A percentile compares a stretch with the other conserved stretches of the same genome.
Evolutionary conservation across 2,888 invertebrate species (phyloP).

Genomic region (Lymantria dispar): DNA sequence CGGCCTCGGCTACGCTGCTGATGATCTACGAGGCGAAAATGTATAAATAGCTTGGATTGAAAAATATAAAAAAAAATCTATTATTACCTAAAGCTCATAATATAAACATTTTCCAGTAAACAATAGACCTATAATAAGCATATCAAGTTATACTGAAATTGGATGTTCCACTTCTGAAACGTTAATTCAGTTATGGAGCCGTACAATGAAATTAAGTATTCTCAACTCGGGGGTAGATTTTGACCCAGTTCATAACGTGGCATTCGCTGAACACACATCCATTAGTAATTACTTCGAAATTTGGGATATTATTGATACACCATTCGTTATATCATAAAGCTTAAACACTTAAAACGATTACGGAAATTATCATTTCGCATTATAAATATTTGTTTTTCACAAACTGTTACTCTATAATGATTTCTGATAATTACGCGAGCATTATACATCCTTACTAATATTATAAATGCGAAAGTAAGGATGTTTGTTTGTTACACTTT

Average conservation of each 20-base stretch:
- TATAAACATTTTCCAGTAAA: constrained; percentile 5
- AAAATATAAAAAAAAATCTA: too few relatives aligned
- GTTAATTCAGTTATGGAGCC: constrained; percentile 20
- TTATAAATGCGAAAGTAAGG: too few relatives aligned
- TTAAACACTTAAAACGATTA: not conserved
- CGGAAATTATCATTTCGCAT: not conserved
- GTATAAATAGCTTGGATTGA: too few relatives aligned
- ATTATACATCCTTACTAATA: too few relatives aligned
- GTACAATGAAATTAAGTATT: constrained; percentile 46
- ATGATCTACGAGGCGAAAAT: too few relatives aligned
- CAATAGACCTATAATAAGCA: not conserved
- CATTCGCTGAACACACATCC: constrained; percentile 43
- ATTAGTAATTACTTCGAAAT: constrained; percentile 32
- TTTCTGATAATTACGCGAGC: too few relatives aligned
- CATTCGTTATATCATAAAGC: not conserved
- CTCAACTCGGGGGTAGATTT: constrained; percentile 18
- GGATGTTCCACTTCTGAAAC: constrained; percentile 20
- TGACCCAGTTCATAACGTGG: constrained; percentile 43
- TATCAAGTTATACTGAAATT: constrained; percentile 6
- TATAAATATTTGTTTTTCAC: not conserved
- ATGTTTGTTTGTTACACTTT: too few relatives aligned
- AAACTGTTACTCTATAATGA: too few relatives aligned
- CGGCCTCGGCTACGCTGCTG: too few relatives aligned
- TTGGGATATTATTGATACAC: constrained; percentile 4
- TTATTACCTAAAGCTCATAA: too few relatives aligned